Conservation (phyloP, 2,888 invertebrate species). For the Penaeus monodon region DNA sequence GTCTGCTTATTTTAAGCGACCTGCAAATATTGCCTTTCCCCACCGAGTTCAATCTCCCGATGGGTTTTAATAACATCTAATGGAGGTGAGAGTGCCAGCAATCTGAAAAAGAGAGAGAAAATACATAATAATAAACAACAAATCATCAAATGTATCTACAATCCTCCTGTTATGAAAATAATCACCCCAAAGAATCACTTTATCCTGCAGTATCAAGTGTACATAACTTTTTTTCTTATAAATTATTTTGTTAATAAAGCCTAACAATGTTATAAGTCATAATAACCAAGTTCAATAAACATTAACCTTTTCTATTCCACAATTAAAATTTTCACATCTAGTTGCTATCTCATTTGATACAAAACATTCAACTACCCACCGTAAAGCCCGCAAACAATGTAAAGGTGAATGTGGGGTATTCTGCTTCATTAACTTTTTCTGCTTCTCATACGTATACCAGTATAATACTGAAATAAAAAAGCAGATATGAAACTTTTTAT, state of each 20-base stretch:
- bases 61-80: slow-evolving; percentile 99
- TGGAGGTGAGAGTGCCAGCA: slow-evolving; percentile 87
- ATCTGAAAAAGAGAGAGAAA: slow-evolving; percentile 72
- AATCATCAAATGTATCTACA: background rate
- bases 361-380: slow-evolving; percentile 78
- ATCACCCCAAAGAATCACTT: too few species aligned
- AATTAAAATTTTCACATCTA: too few species aligned
- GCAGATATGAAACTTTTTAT: too few species aligned
- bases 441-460: slow-evolving; percentile 77
- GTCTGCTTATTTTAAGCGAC: slow-evolving; percentile 30
- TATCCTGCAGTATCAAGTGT: too few species aligned
- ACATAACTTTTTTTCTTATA: too few species aligned
- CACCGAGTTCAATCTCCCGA: slow-evolving; percentile 82
- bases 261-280: too few species aligned
- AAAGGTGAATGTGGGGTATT: slow-evolving; percentile 77
- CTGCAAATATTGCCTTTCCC: slow-evolving; percentile 62
- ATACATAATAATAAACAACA: background rate
- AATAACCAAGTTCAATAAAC: too few species aligned
- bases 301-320: too few species aligned
- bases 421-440: slow-evolving; percentile 77
- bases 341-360: background rate
- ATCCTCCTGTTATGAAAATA: too few species aligned
- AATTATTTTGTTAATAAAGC: too few species aligned
- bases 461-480: slow-evolving; percentile 52
- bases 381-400: slow-evolving; percentile 83